phyloP scores from a whole-genome alignment of 1,140 invertebrate species.

The Dendroctonus ponderosae region DNA sequence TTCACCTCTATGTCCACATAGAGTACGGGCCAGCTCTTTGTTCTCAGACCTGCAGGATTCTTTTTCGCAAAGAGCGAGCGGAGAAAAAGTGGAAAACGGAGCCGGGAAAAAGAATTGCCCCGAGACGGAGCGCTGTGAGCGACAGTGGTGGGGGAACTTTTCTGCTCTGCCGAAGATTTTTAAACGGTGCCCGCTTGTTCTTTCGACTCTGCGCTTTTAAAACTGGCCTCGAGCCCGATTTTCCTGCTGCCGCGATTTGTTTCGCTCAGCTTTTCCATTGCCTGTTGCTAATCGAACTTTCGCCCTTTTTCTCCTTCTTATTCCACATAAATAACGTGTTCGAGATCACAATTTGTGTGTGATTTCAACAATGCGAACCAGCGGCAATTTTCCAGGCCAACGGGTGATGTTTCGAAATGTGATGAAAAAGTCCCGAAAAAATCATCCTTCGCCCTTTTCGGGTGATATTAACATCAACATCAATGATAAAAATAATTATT shows the following conservation, averaged over 20 bases:
- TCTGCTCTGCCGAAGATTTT: conserved; percentile 25
- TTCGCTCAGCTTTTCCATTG: conserved; percentile 22
- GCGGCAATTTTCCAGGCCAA: too few species aligned
- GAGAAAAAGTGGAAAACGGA: conserved; percentile 33
- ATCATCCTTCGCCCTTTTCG: too few species aligned
- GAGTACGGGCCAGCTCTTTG: conserved; percentile 40
- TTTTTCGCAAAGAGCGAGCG: conserved; percentile 26
- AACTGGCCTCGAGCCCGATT: conserved; percentile 3
- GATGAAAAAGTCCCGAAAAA: too few species aligned
- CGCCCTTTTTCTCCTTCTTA: neutral
- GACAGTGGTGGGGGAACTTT: conserved; percentile 21
- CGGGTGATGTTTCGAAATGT: too few species aligned
- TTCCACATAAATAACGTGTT: too few species aligned
- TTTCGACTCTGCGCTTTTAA: conserved; percentile 20
- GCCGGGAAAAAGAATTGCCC: conserved; percentile 30
- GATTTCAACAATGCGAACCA: too few species aligned
- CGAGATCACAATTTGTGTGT: too few species aligned
- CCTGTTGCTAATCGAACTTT: conserved; percentile 13
- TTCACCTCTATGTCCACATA: conserved; percentile 38
- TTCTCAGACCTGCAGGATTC: conserved; percentile 30
- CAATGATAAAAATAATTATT: too few species aligned
- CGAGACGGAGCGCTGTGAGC: conserved; percentile 18
- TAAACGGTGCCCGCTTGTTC: conserved; percentile 29
- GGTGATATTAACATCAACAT: too few species aligned
- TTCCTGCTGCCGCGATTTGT: conserved; percentile 16